A percentile compares a stretch with the other conserved stretches of the same genome.
phyloP scores from a whole-genome alignment of 1,140 invertebrate species.

The Pteromalus puparum region DNA sequence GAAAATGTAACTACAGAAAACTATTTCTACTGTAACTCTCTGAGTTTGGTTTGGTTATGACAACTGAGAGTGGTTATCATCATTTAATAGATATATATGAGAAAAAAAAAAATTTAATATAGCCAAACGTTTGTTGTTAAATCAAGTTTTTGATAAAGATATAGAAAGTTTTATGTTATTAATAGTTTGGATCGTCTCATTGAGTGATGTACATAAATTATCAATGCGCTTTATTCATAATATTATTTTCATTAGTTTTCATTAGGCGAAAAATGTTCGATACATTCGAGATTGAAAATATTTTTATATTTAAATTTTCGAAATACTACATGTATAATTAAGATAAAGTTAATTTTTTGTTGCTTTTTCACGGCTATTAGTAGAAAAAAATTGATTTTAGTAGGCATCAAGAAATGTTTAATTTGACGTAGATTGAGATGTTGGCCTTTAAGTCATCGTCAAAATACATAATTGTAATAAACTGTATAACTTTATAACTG shows the following conservation, averaged over 20 bases:
- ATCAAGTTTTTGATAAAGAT: neutral
- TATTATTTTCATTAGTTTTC: neutral
- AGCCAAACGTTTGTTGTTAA: neutral
- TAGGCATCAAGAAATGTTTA: neutral
- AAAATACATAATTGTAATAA: conserved; percentile 4
- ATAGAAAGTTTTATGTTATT: neutral
- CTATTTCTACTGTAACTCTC: neutral
- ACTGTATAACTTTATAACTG: conserved; percentile 42
- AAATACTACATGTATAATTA: neutral
- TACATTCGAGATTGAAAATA: neutral
- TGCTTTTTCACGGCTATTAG: too few relatives aligned
- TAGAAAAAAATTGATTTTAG: too few relatives aligned
- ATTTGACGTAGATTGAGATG: neutral
- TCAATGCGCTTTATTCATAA: neutral
- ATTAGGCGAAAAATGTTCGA: neutral
- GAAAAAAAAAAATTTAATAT: neutral
- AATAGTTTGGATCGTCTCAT: neutral
- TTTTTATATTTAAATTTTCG: neutral
- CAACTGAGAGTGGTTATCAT: neutral
- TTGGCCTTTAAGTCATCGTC: neutral
- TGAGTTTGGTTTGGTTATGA: neutral
- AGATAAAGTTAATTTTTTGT: neutral
- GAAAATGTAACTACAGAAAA: neutral
- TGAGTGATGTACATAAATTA: neutral
- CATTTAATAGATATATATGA: neutral